Evolutionary conservation across 2,888 invertebrate species (phyloP).

Genomic region (Stenoptilia bipunctidactyla): DNA sequence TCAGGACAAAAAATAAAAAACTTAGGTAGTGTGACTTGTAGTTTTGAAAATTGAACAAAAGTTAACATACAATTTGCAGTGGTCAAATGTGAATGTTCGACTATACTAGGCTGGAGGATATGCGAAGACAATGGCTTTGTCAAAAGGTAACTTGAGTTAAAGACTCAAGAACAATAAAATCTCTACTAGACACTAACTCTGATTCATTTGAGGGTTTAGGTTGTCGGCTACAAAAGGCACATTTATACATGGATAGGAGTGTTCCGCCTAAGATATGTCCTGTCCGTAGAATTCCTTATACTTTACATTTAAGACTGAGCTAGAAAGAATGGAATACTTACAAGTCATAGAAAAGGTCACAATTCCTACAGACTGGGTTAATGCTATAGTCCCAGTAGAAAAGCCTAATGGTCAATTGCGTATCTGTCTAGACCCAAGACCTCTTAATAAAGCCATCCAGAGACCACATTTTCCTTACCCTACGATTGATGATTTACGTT

Average conservation of each 20-base stretch:
- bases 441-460: slow-evolving; percentile 14
- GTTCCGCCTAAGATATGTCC: slow-evolving; percentile 14
- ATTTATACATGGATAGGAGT: slow-evolving; percentile 12
- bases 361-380: slow-evolving; percentile 15
- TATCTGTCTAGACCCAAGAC: slow-evolving; percentile 15
- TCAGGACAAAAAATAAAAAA: not conserved
- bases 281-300: slow-evolving; percentile 16
- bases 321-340: slow-evolving; percentile 15
- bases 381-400: slow-evolving; percentile 11
- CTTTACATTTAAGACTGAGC: slow-evolving; percentile 13
- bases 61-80: slow-evolving; percentile 3
- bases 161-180: not conserved
- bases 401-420: slow-evolving; percentile 15
- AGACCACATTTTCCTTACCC: slow-evolving; percentile 15
- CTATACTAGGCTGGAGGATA: slow-evolving; percentile 4
- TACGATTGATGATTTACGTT: slow-evolving; percentile 10
- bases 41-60: not conserved
- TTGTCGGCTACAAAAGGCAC: slow-evolving; percentile 11
- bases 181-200: slow-evolving; percentile 2
- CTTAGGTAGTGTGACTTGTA: not conserved
- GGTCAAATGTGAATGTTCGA: slow-evolving; percentile 2
- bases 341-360: slow-evolving; percentile 15
- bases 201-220: slow-evolving; percentile 10
- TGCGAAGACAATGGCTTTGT: slow-evolving; percentile 7
- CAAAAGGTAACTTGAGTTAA: slow-evolving; percentile 3